Conservation (phyloP, 2,888 invertebrate species). For the Noctua fimbriata region DNA sequence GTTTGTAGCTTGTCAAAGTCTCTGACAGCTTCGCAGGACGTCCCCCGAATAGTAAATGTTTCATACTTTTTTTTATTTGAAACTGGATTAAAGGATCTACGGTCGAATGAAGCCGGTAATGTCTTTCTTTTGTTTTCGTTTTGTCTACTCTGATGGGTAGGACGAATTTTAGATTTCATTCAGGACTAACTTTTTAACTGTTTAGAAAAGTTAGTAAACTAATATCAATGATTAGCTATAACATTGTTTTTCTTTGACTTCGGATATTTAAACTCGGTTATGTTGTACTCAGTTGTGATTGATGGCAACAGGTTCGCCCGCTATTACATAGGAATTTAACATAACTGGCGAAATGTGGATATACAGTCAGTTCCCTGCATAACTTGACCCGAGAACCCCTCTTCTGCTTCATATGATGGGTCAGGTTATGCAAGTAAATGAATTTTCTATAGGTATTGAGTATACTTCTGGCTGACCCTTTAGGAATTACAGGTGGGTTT, state of each 20-base stretch:
- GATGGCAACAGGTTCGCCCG: neutral
- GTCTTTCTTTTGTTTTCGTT: conserved; percentile 42
- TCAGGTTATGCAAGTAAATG: neutral
- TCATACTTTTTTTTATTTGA: conserved; percentile 51
- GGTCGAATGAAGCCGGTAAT: conserved; percentile 36
- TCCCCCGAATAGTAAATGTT: conserved; percentile 63
- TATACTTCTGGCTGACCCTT: neutral
- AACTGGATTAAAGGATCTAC: conserved; percentile 41
- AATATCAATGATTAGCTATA: neutral
- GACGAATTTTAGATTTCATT: neutral
- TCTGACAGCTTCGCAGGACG: conserved; percentile 59
- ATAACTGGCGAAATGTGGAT: neutral
- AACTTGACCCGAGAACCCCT: neutral
- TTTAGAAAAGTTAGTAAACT: neutral
- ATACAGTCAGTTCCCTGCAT: neutral
- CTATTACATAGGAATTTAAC: neutral
- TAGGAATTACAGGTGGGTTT: neutral
- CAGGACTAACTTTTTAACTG: neutral
- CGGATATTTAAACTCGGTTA: neutral
- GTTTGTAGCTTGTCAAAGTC: conserved; percentile 56
- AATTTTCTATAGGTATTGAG: neutral
- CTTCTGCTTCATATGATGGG: conserved; percentile 1
- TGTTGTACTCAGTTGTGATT: neutral
- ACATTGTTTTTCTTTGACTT: neutral
- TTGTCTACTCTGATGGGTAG: neutral